These are phyloP conservation scores for Enteromius treurensis DNA, from an alignment of 2,797 vertebrate species.

Conservation along the genomic window DNA sequence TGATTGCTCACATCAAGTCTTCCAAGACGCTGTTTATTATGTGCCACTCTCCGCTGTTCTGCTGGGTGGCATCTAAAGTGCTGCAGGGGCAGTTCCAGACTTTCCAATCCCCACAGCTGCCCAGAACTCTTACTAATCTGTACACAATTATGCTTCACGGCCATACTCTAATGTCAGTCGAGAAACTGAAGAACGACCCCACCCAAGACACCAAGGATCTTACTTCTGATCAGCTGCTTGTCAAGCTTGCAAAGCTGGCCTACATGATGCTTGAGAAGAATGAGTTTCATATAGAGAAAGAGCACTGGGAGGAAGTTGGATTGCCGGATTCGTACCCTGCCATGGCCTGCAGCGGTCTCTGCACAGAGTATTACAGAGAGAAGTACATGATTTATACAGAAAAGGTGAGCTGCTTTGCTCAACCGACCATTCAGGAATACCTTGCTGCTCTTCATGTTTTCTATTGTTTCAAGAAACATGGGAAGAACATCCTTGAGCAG, in stretches of 20 bases:
- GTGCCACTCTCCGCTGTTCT: conserved; percentile 80
- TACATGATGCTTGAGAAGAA: conserved; percentile 68
- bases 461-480: conserved; percentile 64
- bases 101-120: conserved; percentile 51
- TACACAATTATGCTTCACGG: conserved; percentile 73
- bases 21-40: conserved; percentile 74
- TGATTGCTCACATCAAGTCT: conserved; percentile 68
- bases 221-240: conserved; percentile 65
- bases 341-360: conserved; percentile 67
- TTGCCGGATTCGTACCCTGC: conserved; percentile 49
- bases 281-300: conserved; percentile 57
- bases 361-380: conserved; percentile 64
- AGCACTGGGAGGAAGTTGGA: conserved; percentile 56
- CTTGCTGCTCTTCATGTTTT: conserved; percentile 76
- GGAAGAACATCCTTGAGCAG: conserved; percentile 67
- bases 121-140: conserved; percentile 70
- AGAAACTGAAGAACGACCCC: conserved; percentile 50
- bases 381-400: conserved; percentile 64
- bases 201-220: background rate
- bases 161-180: conserved; percentile 55
- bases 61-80: conserved; percentile 64
- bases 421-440: conserved; percentile 79
- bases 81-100: conserved; percentile 59
- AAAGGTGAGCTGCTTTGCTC: conserved; percentile 71
- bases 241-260: conserved; percentile 72